Evolutionary conservation across 2,888 invertebrate species (phyloP), one percentile per base, ranked within the genome.

Genomic region (Pyrrhosoma nymphula): DNA sequence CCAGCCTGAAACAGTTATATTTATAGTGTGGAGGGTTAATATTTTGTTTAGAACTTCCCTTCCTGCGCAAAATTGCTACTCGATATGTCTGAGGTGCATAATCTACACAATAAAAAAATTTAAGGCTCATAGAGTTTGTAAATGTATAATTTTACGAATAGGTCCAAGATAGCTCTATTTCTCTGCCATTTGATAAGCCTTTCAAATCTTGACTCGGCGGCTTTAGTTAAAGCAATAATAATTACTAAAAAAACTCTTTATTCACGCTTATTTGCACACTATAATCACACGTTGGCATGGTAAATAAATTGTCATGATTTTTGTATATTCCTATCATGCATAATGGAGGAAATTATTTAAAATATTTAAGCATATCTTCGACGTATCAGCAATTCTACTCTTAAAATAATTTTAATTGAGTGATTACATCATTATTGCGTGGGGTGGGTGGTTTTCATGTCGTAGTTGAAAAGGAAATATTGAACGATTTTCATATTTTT

Each of bases 381-480:
- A 14, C n/a, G 82, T 35, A 30, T 82, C 82, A 35, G 30, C 6
- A 16, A 35, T 35, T 14, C 10, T 35, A 16, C 82, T 35, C 35
- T 35, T 1, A 82, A 82, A 3, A 55, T 20, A 23, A 3, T 26
- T 89, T 56, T 89, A 89, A 56, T 55, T 16, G 26, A 56, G 89
- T 55, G 89, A 89, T 89, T 89, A 89, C 89, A 56, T 89, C n/a
- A 89, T n/a, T n/a, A 56, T 56, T 26, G 89, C 18, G 23, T 56
- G 56, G 56, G 47, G 26, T 56, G 60, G 16, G 16, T 20, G 26
- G 26, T 20, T 14, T 82, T 14, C 6, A 4, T 82, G 82, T 35
- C 35, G 30, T 35, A n/a, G 26, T n/a, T 69, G n/a, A 26, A 10
- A n/a, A 35, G 82, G 82, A 30, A 35, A 20, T 47, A 55, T 30